Evolutionary conservation across 2,888 invertebrate species (phyloP), one percentile per base, ranked within the genome.

Genomic region (Ommatoiulus sabulosus): DNA sequence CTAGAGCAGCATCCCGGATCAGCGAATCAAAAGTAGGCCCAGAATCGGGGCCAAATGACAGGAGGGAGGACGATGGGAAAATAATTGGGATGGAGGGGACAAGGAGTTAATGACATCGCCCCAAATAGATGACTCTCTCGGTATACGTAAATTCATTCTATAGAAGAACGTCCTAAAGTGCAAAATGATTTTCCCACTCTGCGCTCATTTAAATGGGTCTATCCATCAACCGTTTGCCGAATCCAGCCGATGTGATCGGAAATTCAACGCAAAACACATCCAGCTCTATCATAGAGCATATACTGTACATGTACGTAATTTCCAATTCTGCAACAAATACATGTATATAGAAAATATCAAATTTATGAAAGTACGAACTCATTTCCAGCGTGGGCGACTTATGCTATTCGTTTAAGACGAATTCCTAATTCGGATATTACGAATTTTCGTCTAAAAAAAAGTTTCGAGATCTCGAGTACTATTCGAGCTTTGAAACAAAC

Each of bases 21-120:
- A n/a, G 5, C 7, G 63, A 63, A 20, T 63, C 63, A 63, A 63
- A 63, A 63, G 63, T 63, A 63, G 63, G 63, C 63, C 20, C 8
- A 17, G 20, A 20, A 48, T 48, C 48, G 20, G 63, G 63, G 63
- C 20, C 20, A 63, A 63, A 63, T 63, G 63, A 63, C 63, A 63
- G 63, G 63, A 2, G 35, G 35, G 35, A 35, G 63, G 63, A 20
- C 63, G 63, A 63, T 63, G 63, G 63, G 20, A 63, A 63, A 63
- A 63, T 63, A 63, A 63, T 63, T 63, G 63, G 63, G 63, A 63
- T 63, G 63, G 6, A 63, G 63, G 63, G 48, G 48, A 7, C n/a
- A 20, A 63, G 63, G 63, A 63, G 63, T 63, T 63, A 63, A 63
- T 63, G 63, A 63, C 63, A 63, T 63, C 7, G 63, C 63, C 63